Percentiles rank a stretch among this genome's conserved stretches.
Conservation (phyloP, 2,888 invertebrate genomes). For the Apomyelois bistriatella region DNA sequence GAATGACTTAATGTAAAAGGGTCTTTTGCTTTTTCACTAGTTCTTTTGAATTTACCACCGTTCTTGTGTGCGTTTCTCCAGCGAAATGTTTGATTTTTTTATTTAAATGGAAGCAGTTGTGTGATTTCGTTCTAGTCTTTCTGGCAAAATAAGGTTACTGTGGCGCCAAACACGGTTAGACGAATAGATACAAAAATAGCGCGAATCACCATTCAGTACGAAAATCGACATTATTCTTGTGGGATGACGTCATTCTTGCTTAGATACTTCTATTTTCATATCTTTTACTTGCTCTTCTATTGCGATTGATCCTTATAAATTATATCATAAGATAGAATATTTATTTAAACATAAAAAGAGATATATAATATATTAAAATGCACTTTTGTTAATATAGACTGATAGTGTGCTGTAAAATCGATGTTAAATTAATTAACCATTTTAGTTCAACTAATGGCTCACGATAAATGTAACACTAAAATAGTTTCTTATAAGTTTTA, state of each 20-base stretch:
- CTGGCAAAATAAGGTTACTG: too few species aligned
- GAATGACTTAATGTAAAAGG: slow-evolving; percentile 10
- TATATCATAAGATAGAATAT: slow-evolving; percentile 29
- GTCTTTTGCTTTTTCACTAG: slow-evolving; percentile 2
- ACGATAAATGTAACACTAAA: background rate
- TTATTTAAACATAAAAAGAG: slow-evolving; percentile 46
- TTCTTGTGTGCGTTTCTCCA: background rate
- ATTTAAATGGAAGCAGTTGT: too few species aligned
- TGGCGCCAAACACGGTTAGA: too few species aligned
- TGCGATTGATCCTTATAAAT: slow-evolving; percentile 22
- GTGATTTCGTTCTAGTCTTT: too few species aligned
- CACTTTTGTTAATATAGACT: slow-evolving; percentile 47
- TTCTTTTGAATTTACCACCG: background rate
- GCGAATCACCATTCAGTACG: background rate
- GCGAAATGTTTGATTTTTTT: background rate
- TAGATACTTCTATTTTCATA: background rate
- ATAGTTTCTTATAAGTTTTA: background rate
- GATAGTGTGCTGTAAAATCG: slow-evolving; percentile 35
- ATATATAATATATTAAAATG: slow-evolving; percentile 45
- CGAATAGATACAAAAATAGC: background rate
- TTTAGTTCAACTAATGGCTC: background rate
- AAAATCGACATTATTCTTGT: background rate
- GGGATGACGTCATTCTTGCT: background rate
- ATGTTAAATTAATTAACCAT: slow-evolving; percentile 20
- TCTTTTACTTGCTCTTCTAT: background rate